Percentiles rank a stretch among this genome's conserved stretches.
Conservation (phyloP, 2,797 vertebrate species). For the Basileuterus tristriatus region DNA sequence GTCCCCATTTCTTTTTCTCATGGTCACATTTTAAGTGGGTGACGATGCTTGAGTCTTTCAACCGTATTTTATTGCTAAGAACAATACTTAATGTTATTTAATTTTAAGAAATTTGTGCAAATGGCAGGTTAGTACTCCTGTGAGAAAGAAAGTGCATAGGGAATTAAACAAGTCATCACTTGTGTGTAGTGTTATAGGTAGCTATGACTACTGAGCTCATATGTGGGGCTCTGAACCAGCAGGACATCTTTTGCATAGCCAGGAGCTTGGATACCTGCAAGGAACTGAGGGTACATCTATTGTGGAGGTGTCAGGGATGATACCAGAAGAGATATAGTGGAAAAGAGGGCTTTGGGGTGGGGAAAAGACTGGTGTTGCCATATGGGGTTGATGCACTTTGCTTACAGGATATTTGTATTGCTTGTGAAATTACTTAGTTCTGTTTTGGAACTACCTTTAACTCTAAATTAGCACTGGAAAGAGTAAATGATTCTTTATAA, state of each 20-base stretch:
- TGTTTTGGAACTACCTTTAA: not conserved
- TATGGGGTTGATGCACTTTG: not conserved
- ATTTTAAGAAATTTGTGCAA: not conserved
- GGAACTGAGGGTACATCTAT: not conserved
- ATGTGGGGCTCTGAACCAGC: not conserved
- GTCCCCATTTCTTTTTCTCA: not conserved
- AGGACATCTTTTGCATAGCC: not conserved
- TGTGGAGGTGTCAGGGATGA: not conserved
- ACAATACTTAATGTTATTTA: not conserved
- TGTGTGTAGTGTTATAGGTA: not conserved
- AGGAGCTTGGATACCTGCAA: not conserved
- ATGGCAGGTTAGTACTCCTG: not conserved
- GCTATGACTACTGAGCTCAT: fast-evolving
- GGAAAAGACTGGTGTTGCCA: not conserved
- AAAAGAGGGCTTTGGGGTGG: not conserved
- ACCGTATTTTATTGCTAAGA: not conserved
- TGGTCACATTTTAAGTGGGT: not conserved
- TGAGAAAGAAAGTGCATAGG: not conserved
- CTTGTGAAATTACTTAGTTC: not conserved
- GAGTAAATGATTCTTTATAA: not conserved
- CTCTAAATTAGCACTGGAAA: not conserved
- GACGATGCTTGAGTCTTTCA: not conserved
- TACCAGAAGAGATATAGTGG: not conserved
- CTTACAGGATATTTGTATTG: not conserved
- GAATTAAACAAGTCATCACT: not conserved